phyloP scores from a whole-genome alignment of 1,140 invertebrate genomes.

The Zeugodacus cucurbitae region DNA sequence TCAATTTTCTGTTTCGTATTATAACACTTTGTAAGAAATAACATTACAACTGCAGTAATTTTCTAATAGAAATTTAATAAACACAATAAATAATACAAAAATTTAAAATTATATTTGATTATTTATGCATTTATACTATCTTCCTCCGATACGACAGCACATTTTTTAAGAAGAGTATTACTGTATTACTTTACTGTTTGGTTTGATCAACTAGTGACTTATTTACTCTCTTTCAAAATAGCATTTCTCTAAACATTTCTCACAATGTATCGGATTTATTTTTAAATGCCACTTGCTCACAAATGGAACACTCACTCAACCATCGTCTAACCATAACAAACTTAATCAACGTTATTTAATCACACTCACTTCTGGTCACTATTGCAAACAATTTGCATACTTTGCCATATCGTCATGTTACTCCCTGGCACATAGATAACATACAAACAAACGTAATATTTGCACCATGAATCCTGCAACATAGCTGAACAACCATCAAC shows the following conservation, averaged over 20 bases:
- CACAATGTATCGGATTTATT: conserved; percentile 8
- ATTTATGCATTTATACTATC: too few species aligned
- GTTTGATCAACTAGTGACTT: background rate
- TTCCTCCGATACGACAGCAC: too few species aligned
- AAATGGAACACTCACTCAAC: conserved; percentile 21
- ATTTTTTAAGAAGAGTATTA: too few species aligned
- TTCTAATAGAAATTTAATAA: too few species aligned
- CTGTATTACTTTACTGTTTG: background rate
- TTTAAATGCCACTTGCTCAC: background rate
- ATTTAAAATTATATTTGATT: too few species aligned
- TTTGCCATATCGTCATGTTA: background rate
- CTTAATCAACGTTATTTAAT: conserved; percentile 47
- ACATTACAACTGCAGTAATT: too few species aligned
- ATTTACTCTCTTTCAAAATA: background rate
- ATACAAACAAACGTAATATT: background rate
- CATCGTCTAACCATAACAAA: conserved; percentile 38
- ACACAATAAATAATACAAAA: too few species aligned
- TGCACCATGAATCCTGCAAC: background rate
- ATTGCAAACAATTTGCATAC: conserved; percentile 28
- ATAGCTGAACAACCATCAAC: background rate
- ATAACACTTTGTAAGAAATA: too few species aligned
- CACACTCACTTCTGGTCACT: conserved; percentile 34
- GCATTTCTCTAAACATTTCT: background rate
- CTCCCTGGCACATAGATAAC: background rate
- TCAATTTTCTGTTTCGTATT: too few species aligned